Evolutionary conservation across 2,797 vertebrate genomes (phyloP).

Genomic region (Tokudaia tokunoshimensis): DNA sequence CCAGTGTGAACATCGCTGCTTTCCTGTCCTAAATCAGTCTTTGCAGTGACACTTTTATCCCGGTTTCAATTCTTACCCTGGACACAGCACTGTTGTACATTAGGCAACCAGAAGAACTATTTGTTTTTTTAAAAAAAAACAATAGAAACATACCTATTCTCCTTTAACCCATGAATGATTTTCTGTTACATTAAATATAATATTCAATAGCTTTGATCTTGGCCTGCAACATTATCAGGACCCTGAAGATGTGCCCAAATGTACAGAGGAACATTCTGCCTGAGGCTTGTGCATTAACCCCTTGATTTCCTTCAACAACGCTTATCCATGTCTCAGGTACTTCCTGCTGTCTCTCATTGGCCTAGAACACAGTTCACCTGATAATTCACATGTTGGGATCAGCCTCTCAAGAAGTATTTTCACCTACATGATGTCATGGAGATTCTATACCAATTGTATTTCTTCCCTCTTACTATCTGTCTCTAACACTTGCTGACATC

Average conservation of each 20-base stretch:
- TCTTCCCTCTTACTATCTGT: background rate
- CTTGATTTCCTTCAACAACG: background rate
- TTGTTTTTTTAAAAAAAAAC: constrained; percentile 11
- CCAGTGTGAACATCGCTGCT: background rate
- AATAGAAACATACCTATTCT: background rate
- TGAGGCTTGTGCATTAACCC: background rate
- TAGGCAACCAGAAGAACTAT: background rate
- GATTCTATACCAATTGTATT: background rate
- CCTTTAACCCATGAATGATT: background rate
- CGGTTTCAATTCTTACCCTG: background rate
- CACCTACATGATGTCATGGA: background rate
- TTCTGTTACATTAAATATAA: constrained; percentile 12
- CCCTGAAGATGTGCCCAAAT: background rate
- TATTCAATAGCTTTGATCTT: background rate
- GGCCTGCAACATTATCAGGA: background rate
- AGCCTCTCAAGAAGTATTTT: background rate
- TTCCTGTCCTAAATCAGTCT: background rate
- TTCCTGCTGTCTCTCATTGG: background rate
- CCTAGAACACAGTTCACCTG: background rate
- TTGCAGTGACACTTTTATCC: background rate
- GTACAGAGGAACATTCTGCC: background rate
- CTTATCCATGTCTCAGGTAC: background rate
- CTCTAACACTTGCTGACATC: background rate
- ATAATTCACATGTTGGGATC: background rate
- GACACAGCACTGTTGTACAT: background rate